Evolutionary conservation across 30 jellyfish, hydroid and myxozoan genomes (phyloP).

Genomic region (Aurelia sp.): DNA sequence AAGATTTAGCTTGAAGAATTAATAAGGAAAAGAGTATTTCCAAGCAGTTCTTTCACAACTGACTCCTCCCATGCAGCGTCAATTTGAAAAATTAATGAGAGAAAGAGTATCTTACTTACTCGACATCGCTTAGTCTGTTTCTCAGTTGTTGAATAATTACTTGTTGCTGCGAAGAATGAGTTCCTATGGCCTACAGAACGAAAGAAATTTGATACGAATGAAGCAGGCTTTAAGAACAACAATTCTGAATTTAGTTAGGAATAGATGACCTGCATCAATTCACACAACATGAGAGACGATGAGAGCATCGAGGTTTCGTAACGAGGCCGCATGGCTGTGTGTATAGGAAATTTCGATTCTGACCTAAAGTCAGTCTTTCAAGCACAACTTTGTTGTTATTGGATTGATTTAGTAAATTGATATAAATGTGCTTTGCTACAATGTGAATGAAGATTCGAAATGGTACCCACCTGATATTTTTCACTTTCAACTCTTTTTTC

Average conservation of each 20-base stretch:
- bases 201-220: not conserved
- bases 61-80: not conserved
- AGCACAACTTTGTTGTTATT: no score
- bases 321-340: no score
- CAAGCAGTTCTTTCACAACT: no score
- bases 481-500: constrained; percentile 67
- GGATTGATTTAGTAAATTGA: no score
- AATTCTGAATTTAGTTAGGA: not conserved
- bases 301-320: no score
- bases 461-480: constrained; percentile 41
- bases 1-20: no score
- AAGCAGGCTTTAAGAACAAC: not conserved
- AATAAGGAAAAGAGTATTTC: no score
- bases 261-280: no score
- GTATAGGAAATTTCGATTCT: no score
- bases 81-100: not conserved
- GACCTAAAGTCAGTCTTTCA: no score
- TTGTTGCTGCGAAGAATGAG: constrained; percentile 88
- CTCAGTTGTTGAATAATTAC: constrained; percentile 75
- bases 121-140: constrained; percentile 70
- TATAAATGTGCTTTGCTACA: no score
- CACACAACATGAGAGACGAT: no score
- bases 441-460: not conserved
- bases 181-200: constrained; percentile 51
- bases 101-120: constrained; percentile 40